Base-by-base conservation (phyloP, 2,113 vertebrate species). In the Mesocricetus auratus region DNA sequence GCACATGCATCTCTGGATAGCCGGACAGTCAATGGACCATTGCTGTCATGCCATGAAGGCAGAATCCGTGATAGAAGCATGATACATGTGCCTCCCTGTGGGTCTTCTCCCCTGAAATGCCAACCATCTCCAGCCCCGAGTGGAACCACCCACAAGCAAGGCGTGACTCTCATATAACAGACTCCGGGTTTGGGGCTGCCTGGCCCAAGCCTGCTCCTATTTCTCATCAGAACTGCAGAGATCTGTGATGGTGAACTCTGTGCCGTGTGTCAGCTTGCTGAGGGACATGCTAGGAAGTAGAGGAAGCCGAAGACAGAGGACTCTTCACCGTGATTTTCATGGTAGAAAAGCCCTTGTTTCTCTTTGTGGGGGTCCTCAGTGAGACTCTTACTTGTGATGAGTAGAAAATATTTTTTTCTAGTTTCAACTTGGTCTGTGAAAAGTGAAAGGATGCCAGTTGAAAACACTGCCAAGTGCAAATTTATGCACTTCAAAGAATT, bases 401-500 rank as follows among this genome's bases (percentile, higher is more conserved):
- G 56, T 13, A 26, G 69, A 68, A 81, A 75, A 50, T 10, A 19
- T 24, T 0, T 19, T 33, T 33, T 68, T 89, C 85, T 79, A 7
- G 11, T 73, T 53, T 73, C 24, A 47, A 36, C 53, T 64, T 53
- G 58, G 60, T 90, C 75, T 94, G 75, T 93, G 92, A 92, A 93
- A 87, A 96, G 47, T 21, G 71, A 91, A 62, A n/a, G 3, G 1
- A n/a, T 58, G 89, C 86, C 97, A 94, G 33, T 7, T 4, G 53
- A 56, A 68, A 85, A 64, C 13, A 26, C 2, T 13, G 86, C 96
- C 97, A 89, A 93, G 47, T 42, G 10, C 62, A 50, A 17, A 64
- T 86, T 78, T 56, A 45, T 29, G 36, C 50, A 86, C 89, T 93
- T 94, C 91, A 96, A 96, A 93, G 90, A 58, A 75, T 29, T 94